Base-by-base conservation (phyloP, 1,140 invertebrate species). In the Achatina immaculata region DNA sequence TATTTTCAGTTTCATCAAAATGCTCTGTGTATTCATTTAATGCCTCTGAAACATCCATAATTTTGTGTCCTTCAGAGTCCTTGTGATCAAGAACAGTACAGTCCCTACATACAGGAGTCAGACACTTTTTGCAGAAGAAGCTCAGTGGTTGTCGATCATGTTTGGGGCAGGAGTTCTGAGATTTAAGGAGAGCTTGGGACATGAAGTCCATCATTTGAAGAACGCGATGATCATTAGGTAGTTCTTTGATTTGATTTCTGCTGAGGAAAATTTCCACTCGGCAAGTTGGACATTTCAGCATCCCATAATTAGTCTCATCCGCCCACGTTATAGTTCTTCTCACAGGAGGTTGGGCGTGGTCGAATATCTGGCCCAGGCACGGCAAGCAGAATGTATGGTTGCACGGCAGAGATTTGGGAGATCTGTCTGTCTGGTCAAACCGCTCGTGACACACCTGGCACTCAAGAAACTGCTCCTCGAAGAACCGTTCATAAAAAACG, bases 61-160 rank as follows among this genome's bases (percentile, higher is more conserved):
- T 88, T 7, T 71, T 81, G 79, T 90, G 89, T 14, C 87, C 86
- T 43, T 87, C 84, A 9, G 79, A 68, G 78, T 90, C 89, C 68
- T 89, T 90, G 82, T 90, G 89, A 72, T 90, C 89, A 7, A 90
- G 82, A 34, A 90, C 88, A 0, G 88, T 90, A 82, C 89, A 90
- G 81, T 90, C 89, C 24, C 88, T 71, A 73, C 89, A 90, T 9
- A 90, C 87, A 0, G 89, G 88, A 31, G 83, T 78, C 43, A 84
- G 51, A 74, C 89, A 90, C 28, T 85, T 85, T 77, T 88, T 88
- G 77, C 89, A 90, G 84, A 89, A 90, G 80, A 90, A 90, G 75
- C 87, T 89, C 69, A 90, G 55, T 31, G 88, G 87, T 74, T 90
- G 89, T 4, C 85, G 85, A 38, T 87, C 87, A 75, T 90, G 89